Evolutionary conservation across 2,113 vertebrate genomes (phyloP), one percentile per base, ranked within the genome.

Genomic region (Hiodon tergisus): DNA sequence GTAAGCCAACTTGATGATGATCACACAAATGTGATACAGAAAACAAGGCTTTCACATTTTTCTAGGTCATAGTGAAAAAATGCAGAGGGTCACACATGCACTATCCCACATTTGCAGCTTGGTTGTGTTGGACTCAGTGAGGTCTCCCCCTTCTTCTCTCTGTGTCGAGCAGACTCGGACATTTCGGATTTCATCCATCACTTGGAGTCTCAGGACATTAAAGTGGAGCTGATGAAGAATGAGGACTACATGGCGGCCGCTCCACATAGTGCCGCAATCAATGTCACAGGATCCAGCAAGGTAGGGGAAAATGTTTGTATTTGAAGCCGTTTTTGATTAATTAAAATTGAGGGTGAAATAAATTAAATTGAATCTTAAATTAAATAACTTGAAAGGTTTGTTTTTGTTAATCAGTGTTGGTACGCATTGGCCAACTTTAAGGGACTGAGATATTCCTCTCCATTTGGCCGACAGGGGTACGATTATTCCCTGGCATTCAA

Each of bases 251-350:
- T 96, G 72, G 88, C 93, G 0, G 89, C 83, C 2, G 93, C 95
- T 0, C 96, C 97, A 1, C 96, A 98, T 79, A 98, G 92, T 3
- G 94, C 94, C 0, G 96, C 92, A 79, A 86, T 99, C 73, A 95
- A 94, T 1, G 92, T 99, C 2, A 86, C 90, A 0, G 79, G 84
- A 13, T 88, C 92, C 78, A 92, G 83, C 77, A 93, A 95, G 94
- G 96, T 98, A 77, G 82, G 73, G 16, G 5, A 46, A 3, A 62
- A 68, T 16, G n/a, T 13, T 62, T 13, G 2, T 2, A 2, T 5
- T 5, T 13, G 9, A 13, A 62, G 4, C 60, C 5, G 60, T 14
- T 62, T 61, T 9, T 14, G 2, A 5, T 9, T 61, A 14, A 14
- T 61, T 61, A 61, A 14, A 14, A 14, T 61, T 9, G 59, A 9